Conservation (phyloP, 2,113 vertebrate genomes). For the Phrynocephalus versicolor region DNA sequence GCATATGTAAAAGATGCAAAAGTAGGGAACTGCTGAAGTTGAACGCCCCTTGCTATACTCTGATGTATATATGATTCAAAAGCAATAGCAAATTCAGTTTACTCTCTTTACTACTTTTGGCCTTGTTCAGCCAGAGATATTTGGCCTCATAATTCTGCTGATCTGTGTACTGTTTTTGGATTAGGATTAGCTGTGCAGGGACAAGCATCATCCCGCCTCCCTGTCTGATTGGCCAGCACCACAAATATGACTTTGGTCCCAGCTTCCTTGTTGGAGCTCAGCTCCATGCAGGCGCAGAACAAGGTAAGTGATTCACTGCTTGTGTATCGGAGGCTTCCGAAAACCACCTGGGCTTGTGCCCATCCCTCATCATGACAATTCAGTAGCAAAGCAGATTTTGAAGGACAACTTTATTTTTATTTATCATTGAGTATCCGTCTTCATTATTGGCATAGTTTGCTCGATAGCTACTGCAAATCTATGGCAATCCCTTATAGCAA, state of each 20-base stretch:
- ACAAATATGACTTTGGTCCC: no score
- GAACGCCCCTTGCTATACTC: not conserved
- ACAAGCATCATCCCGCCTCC: no score
- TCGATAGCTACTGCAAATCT: not conserved
- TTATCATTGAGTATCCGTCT: not conserved
- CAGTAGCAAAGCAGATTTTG: not conserved
- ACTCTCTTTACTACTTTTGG: not conserved
- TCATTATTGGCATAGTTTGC: not conserved
- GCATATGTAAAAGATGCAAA: not conserved
- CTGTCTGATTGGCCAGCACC: no score
- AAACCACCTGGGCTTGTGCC: no score
- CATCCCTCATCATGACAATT: not conserved
- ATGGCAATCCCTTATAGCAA: not conserved
- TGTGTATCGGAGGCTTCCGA: no score
- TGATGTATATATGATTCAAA: not conserved
- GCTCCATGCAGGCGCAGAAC: no score
- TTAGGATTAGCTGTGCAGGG: no score
- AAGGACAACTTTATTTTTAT: not conserved
- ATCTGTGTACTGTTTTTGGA: not conserved
- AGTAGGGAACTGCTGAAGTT: not conserved
- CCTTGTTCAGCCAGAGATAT: not conserved
- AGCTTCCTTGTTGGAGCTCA: no score
- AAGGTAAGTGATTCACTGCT: no score
- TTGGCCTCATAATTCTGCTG: not conserved
- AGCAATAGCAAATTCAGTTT: not conserved